These are phyloP conservation scores for Tychaedon coryphoeus DNA, from an alignment of 2,113 vertebrate species.

Conservation along the genomic window DNA sequence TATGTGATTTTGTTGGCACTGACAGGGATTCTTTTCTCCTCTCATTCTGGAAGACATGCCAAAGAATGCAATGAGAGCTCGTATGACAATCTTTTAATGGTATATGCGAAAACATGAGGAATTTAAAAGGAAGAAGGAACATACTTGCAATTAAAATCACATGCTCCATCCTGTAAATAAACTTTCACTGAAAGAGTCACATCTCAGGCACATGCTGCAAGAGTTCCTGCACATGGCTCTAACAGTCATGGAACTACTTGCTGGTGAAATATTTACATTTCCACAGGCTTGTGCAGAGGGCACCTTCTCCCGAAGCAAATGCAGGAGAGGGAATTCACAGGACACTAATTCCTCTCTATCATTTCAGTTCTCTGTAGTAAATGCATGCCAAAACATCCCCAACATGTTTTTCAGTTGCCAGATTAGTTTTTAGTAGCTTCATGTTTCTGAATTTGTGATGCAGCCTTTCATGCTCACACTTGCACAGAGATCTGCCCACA, in stretches of 20 bases:
- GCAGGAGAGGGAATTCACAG: neutral
- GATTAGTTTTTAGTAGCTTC: neutral
- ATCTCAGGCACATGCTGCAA: constrained; percentile 28
- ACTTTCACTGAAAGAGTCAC: neutral
- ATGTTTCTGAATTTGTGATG: neutral
- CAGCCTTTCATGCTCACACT: neutral
- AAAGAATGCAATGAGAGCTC: constrained; percentile 11
- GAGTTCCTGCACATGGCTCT: neutral
- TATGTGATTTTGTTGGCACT: constrained; percentile 45
- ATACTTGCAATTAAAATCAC: constrained; percentile 60
- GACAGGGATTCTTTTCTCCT: neutral
- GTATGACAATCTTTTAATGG: constrained; percentile 22
- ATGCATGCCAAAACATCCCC: neutral
- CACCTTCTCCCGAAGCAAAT: neutral
- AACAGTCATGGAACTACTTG: neutral
- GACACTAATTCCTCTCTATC: neutral
- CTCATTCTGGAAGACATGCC: constrained; percentile 25
- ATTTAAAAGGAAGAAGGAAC: constrained; percentile 21
- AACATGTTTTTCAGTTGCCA: neutral
- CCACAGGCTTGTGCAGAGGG: neutral
- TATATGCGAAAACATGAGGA: constrained; percentile 19
- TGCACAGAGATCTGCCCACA: neutral
- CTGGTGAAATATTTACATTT: neutral
- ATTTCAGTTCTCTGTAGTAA: neutral
- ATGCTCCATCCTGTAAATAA: constrained; percentile 32